These are phyloP conservation scores for Chinchilla lanigera DNA, from an alignment of 2,113 vertebrate genomes.

Conservation along the genomic window DNA sequence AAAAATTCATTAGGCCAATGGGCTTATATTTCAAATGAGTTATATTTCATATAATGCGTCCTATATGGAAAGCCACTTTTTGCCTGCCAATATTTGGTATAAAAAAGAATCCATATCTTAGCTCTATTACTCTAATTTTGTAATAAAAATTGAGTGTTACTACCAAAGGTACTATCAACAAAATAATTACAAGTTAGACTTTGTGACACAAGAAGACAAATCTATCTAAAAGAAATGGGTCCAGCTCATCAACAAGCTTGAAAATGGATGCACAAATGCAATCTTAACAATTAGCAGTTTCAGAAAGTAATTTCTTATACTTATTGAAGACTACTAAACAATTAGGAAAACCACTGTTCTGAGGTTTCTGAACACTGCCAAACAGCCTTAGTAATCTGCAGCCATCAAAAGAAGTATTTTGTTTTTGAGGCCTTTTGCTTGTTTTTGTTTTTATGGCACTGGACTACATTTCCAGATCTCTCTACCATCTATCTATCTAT, in stretches of 20 bases:
- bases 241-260: background rate
- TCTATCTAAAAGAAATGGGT: background rate
- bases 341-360: background rate
- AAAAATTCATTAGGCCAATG: background rate
- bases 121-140: background rate
- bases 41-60: background rate
- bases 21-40: too few species aligned
- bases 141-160: background rate
- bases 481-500: too few species aligned
- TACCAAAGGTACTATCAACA: background rate
- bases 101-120: background rate
- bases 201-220: background rate
- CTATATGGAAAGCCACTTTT: background rate
- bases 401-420: background rate
- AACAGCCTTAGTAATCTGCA: background rate
- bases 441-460: too few species aligned
- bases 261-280: constrained; percentile 86
- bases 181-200: background rate
- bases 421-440: background rate
- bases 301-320: background rate
- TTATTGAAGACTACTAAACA: constrained; percentile 10
- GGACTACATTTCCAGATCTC: too few species aligned
- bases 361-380: background rate
- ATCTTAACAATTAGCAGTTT: constrained; percentile 90
- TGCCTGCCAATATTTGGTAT: background rate